phyloP scores from a whole-genome alignment of 2,888 invertebrate species.

The Leistus spinibarbis region DNA sequence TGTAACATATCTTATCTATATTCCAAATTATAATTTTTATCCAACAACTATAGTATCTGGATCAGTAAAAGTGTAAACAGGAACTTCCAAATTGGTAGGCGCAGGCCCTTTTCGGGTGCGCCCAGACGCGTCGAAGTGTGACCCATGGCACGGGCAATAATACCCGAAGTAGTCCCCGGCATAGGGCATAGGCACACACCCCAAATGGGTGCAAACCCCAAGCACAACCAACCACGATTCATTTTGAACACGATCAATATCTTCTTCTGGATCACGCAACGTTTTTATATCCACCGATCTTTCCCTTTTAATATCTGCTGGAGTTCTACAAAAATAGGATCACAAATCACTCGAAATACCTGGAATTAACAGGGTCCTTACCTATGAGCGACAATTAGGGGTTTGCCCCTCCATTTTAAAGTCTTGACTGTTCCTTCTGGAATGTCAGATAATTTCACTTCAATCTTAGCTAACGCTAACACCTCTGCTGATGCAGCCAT shows the following conservation, averaged over 20 bases:
- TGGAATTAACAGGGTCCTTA: background rate
- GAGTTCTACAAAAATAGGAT: conserved; percentile 55
- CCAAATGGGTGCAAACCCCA: conserved; percentile 96
- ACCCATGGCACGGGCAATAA: conserved; percentile 99
- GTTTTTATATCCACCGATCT: conserved; percentile 71
- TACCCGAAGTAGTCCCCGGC: conserved; percentile 96
- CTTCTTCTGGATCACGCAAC: conserved; percentile 90
- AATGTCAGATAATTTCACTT: conserved; percentile 87
- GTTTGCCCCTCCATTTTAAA: conserved; percentile 99
- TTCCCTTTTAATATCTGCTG: conserved; percentile 80
- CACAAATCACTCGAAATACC: background rate
- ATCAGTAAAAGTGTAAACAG: conserved; percentile 75
- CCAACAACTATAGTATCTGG: conserved; percentile 78
- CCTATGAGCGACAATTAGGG: conserved; percentile 75
- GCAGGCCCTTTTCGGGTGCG: conserved; percentile 98
- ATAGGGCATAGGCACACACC: conserved; percentile 96
- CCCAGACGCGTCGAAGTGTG: conserved; percentile 98
- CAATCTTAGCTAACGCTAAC: conserved; percentile 93
- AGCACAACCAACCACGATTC: conserved; percentile 95
- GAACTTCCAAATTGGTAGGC: conserved; percentile 93
- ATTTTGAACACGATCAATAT: conserved; percentile 79
- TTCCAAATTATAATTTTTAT: conserved; percentile 56
- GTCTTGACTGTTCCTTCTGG: conserved; percentile 95
- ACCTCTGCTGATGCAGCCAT: conserved; percentile 95
- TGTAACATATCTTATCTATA: background rate